Conservation (phyloP, 2,113 vertebrate species). For the Microcebus griseorufus region DNA sequence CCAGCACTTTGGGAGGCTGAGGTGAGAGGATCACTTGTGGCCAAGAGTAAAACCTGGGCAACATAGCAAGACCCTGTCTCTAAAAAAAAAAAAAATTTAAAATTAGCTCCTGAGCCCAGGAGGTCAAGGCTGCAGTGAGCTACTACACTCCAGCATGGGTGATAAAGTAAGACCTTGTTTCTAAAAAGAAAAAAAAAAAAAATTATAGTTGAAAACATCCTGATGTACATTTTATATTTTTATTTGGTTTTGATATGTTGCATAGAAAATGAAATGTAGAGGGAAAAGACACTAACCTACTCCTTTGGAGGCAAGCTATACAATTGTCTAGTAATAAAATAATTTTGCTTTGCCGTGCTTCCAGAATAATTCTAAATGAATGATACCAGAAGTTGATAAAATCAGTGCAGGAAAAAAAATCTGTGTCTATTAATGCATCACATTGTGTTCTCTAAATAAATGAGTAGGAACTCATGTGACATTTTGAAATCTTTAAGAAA, state of each 20-base stretch:
- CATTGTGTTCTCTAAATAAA: not conserved
- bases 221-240: not conserved
- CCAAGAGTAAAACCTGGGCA: no score
- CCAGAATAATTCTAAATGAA: constrained; percentile 18
- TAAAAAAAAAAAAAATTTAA: no score
- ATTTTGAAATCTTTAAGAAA: constrained; percentile 53
- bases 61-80: no score
- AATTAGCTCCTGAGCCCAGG: no score
- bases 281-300: not conserved
- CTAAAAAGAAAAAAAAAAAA: no score
- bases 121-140: no score
- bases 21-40: no score
- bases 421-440: not conserved
- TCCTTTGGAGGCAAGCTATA: not conserved
- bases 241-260: not conserved
- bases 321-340: not conserved
- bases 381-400: constrained; percentile 13
- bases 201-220: not conserved
- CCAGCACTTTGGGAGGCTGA: no score
- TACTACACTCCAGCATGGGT: no score
- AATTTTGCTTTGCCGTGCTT: constrained; percentile 39
- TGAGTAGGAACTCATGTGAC: not conserved
- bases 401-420: not conserved
- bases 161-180: no score
- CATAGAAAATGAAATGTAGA: not conserved